Evolutionary conservation across 2,797 vertebrate genomes (phyloP).

Genomic region (Tamandua tetradactyla): DNA sequence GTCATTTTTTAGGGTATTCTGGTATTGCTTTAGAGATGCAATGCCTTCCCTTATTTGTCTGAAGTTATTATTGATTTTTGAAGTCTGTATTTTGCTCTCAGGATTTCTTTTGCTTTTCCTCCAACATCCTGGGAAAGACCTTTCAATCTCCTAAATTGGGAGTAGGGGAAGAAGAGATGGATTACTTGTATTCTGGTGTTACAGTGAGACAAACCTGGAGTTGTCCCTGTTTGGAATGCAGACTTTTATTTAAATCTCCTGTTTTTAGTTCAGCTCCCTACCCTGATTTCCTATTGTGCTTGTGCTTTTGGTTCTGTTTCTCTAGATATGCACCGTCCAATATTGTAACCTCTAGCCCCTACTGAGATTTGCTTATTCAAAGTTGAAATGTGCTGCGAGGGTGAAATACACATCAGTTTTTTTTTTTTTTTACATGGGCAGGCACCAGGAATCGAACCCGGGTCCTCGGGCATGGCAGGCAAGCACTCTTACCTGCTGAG

Average conservation of each 20-base stretch:
- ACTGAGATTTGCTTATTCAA: background rate
- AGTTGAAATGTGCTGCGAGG: background rate
- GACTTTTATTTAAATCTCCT: background rate
- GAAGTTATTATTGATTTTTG: background rate
- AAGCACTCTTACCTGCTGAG: no score
- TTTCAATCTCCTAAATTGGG: background rate
- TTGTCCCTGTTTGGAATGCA: background rate
- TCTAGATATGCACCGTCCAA: background rate
- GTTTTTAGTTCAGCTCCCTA: background rate
- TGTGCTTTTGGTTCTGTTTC: background rate
- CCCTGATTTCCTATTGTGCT: background rate
- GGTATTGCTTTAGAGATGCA: background rate
- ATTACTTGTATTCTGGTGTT: background rate
- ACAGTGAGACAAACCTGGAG: background rate
- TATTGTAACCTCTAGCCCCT: background rate
- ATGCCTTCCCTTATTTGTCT: background rate
- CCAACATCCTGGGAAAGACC: background rate
- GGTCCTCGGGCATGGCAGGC: no score
- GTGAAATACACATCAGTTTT: background rate
- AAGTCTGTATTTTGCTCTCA: background rate
- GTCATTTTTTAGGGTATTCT: background rate
- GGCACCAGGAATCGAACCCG: no score
- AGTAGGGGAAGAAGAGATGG: background rate
- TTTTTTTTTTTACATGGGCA: no score
- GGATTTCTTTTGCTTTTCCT: background rate